These are phyloP conservation scores for Neocrepidodera transversa DNA, from an alignment of 2,888 invertebrate genomes.

Conservation along the genomic window DNA sequence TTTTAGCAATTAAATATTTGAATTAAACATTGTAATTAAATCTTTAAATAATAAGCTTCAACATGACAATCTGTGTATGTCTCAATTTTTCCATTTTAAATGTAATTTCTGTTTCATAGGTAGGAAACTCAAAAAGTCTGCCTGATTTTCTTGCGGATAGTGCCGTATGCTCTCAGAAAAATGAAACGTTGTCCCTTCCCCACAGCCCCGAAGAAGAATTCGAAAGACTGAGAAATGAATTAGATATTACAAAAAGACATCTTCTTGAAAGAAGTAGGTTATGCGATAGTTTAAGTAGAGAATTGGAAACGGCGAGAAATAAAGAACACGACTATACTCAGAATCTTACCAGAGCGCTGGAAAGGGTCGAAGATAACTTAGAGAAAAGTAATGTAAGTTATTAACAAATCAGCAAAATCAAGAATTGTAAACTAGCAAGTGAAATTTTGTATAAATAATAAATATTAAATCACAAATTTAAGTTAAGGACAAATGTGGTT, in stretches of 20 bases:
- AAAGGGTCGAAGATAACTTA: constrained; percentile 67
- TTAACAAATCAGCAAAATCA: too few species aligned
- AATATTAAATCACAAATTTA: too few species aligned
- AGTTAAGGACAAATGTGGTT: too few species aligned
- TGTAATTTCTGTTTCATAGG: too few species aligned
- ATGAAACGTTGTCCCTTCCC: constrained; percentile 41
- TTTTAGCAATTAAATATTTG: too few species aligned
- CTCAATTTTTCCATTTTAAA: too few species aligned
- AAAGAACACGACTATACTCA: constrained; percentile 65
- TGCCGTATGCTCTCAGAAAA: constrained; percentile 61
- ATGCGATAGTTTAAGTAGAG: constrained; percentile 64
- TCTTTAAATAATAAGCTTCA: too few species aligned
- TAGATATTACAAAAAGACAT: constrained; percentile 64
- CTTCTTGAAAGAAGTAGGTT: constrained; percentile 64
- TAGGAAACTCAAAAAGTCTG: constrained; percentile 65
- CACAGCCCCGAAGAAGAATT: constrained; percentile 55
- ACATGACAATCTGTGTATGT: too few species aligned
- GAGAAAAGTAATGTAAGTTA: constrained; percentile 66
- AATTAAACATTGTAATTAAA: too few species aligned
- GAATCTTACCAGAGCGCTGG: constrained; percentile 65
- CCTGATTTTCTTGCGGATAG: constrained; percentile 78
- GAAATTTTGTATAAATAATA: too few species aligned
- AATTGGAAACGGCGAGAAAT: constrained; percentile 63
- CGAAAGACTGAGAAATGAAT: constrained; percentile 64
- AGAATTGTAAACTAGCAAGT: too few species aligned